A percentile compares a stretch with the other conserved stretches of the same genome.
Evolutionary conservation across 2,113 vertebrate genomes (phyloP).

Genomic region (Glaucidium brasilianum): DNA sequence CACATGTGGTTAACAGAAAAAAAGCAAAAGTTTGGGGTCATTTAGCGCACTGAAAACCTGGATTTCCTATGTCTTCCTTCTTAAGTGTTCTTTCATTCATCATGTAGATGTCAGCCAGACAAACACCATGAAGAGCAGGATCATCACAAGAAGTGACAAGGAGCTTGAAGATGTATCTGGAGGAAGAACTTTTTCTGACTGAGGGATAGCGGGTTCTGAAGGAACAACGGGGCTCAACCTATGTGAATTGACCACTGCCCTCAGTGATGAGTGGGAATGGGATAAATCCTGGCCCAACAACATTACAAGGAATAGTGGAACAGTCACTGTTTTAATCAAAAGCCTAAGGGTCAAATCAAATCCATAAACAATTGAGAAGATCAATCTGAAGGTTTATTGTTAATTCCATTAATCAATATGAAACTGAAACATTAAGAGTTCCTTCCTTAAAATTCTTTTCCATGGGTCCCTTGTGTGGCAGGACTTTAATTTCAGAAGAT

Average conservation of each 20-base stretch:
- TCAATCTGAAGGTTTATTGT: not conserved
- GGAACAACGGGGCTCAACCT: accelerated
- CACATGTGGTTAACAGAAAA: not conserved
- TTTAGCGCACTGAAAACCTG: not conserved
- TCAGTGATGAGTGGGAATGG: not conserved
- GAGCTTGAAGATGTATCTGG: not conserved
- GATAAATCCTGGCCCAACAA: not conserved
- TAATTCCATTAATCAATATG: not conserved
- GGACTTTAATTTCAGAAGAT: not conserved
- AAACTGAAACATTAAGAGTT: not conserved
- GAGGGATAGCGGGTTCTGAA: not conserved
- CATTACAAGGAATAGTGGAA: not conserved
- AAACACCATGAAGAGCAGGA: not conserved
- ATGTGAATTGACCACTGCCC: not conserved
- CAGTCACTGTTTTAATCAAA: not conserved
- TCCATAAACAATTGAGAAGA: not conserved
- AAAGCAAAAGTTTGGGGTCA: not conserved
- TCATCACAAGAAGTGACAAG: accelerated
- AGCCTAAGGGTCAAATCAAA: not conserved
- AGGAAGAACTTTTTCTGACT: not conserved
- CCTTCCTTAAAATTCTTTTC: not conserved
- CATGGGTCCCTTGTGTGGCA: not conserved
- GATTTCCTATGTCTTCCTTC: not conserved
- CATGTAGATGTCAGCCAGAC: not conserved
- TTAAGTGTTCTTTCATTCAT: accelerated